phyloP scores from a whole-genome alignment of 2,113 vertebrate species.

The Hemibagrus wyckioides region DNA sequence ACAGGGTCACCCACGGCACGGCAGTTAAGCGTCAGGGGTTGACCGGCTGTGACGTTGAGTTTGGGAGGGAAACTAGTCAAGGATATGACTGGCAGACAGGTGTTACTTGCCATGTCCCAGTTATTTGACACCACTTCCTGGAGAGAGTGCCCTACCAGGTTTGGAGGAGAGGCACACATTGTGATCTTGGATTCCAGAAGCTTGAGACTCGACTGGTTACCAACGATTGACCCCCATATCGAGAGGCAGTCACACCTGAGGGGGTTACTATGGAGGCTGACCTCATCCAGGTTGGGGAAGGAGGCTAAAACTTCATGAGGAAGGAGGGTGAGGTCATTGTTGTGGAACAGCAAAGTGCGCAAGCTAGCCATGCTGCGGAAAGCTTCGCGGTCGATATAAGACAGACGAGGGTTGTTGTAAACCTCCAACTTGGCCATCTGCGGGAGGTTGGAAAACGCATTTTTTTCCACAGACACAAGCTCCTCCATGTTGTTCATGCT shows the following conservation, averaged over 20 bases:
- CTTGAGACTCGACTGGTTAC: slow-evolving; percentile 70
- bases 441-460: slow-evolving; percentile 76
- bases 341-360: slow-evolving; percentile 74
- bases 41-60: slow-evolving; percentile 70
- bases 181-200: slow-evolving; percentile 74
- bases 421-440: slow-evolving; percentile 78
- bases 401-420: slow-evolving; percentile 74
- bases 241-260: slow-evolving; percentile 78
- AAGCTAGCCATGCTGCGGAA: slow-evolving; percentile 71
- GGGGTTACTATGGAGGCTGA: slow-evolving; percentile 77
- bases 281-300: slow-evolving; percentile 65
- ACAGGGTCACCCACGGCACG: slow-evolving; percentile 76
- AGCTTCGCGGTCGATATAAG: slow-evolving; percentile 73
- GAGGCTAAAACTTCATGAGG: slow-evolving; percentile 71
- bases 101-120: slow-evolving; percentile 63
- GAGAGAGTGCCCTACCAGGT: slow-evolving; percentile 69
- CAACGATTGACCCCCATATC: slow-evolving; percentile 72
- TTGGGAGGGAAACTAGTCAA: slow-evolving; percentile 64
- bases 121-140: slow-evolving; percentile 69
- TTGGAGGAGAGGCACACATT: slow-evolving; percentile 70
- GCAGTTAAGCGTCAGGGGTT: slow-evolving; percentile 73
- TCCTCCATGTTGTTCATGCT: slow-evolving; percentile 82
- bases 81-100: slow-evolving; percentile 75
- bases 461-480: slow-evolving; percentile 71
- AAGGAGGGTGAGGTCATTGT: slow-evolving; percentile 74